These are phyloP conservation scores for Orgyia antiqua DNA, from an alignment of 2,888 invertebrate genomes.

Conservation along the genomic window DNA sequence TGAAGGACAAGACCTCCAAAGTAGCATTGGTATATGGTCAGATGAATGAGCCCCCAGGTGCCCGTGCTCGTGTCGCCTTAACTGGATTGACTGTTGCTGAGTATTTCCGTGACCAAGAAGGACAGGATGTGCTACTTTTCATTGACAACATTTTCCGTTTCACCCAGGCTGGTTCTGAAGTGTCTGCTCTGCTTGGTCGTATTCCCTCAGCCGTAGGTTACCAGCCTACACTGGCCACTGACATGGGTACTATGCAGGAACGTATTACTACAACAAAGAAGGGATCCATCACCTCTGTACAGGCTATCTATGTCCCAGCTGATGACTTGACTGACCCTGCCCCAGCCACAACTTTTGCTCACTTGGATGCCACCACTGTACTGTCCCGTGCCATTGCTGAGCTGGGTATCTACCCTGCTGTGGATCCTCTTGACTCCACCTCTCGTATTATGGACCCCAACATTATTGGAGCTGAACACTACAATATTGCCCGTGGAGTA, in stretches of 20 bases:
- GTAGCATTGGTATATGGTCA: constrained; percentile 96
- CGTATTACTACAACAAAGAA: constrained; percentile 95
- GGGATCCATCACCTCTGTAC: constrained; percentile 96
- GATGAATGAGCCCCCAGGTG: constrained; percentile 98
- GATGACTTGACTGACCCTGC: constrained; percentile 97
- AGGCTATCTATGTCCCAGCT: constrained; percentile 96
- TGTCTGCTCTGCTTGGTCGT: constrained; percentile 94
- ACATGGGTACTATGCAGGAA: constrained; percentile 99
- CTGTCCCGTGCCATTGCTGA: constrained; percentile 95
- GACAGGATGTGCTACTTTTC: constrained; percentile 95
- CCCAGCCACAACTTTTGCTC: constrained; percentile 96
- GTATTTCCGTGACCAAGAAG: constrained; percentile 95
- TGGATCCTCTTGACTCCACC: constrained; percentile 95
- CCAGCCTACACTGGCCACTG: constrained; percentile 96
- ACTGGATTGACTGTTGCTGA: constrained; percentile 95
- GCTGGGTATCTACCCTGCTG: constrained; percentile 95
- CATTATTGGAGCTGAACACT: constrained; percentile 92
- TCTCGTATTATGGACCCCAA: constrained; percentile 96
- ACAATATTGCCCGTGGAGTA: constrained; percentile 91
- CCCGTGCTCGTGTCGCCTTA: constrained; percentile 93
- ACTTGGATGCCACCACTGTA: constrained; percentile 97
- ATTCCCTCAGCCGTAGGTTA: constrained; percentile 97
- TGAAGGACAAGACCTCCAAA: constrained; percentile 93
- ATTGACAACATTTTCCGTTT: constrained; percentile 98
- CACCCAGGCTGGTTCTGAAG: constrained; percentile 93